phyloP scores from a whole-genome alignment of 2,113 vertebrate species.

The Nannobrachium achirus region DNA sequence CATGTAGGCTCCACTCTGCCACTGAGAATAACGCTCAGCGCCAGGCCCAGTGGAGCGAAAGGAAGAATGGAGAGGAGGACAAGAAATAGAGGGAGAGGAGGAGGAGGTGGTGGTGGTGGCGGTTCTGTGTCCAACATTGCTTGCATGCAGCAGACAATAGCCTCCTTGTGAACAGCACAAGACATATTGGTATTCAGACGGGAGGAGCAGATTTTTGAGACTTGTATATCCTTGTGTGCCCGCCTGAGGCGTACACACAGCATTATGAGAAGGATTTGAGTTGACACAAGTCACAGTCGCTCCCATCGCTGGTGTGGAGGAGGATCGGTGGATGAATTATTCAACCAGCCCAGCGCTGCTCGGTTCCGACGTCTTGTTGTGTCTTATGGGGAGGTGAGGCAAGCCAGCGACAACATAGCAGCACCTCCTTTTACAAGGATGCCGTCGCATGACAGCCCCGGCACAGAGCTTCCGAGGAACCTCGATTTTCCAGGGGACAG shows the following conservation, averaged over 20 bases:
- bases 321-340: conserved; percentile 68
- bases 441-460: conserved; percentile 60
- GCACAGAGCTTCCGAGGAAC: conserved; percentile 57
- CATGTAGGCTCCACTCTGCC: conserved; percentile 40
- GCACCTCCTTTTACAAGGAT: conserved; percentile 42
- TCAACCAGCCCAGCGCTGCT: conserved; percentile 62
- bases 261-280: conserved; percentile 71
- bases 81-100: conserved; percentile 29
- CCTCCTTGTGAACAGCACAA: conserved; percentile 40
- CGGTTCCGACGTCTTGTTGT: conserved; percentile 65
- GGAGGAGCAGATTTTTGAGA: conserved; percentile 39
- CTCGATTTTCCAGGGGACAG: conserved; percentile 63
- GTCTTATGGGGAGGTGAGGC: conserved; percentile 62
- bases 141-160: conserved; percentile 58
- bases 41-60: conserved; percentile 47
- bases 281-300: conserved; percentile 75
- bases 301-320: conserved; percentile 55
- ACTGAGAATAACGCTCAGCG: conserved; percentile 43
- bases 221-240: conserved; percentile 40
- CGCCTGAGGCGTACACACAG: conserved; percentile 69
- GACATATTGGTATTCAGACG: conserved; percentile 62
- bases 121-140: conserved; percentile 49
- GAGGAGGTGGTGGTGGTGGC: neutral
- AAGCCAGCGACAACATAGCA: conserved; percentile 55
- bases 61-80: conserved; percentile 17